phyloP scores from a whole-genome alignment of 2,113 vertebrate genomes.

The Tyto alba region DNA sequence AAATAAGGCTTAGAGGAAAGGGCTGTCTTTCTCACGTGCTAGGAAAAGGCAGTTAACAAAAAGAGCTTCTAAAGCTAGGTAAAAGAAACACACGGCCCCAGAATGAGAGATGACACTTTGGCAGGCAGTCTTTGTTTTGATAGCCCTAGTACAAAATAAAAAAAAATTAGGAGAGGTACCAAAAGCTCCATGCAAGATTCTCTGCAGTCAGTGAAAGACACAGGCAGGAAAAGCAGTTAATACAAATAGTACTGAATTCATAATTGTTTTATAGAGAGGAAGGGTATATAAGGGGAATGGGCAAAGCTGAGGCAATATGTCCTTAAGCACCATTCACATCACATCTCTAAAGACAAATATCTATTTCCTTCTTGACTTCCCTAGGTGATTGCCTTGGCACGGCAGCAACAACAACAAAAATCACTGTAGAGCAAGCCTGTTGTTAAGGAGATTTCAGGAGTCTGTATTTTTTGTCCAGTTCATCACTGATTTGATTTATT shows the following conservation, averaged over 20 bases:
- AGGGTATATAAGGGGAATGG: not conserved
- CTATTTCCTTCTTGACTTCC: not conserved
- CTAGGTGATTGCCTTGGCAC: not conserved
- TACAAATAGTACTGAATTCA: rapidly evolving
- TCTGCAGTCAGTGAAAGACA: not conserved
- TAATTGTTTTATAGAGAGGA: not conserved
- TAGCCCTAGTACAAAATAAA: not conserved
- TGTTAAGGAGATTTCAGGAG: not conserved
- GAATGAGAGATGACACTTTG: not conserved
- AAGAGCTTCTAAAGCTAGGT: not conserved
- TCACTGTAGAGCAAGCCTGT: not conserved
- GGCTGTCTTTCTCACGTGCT: not conserved
- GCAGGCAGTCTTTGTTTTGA: not conserved
- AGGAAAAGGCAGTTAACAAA: not conserved
- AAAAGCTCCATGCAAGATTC: not conserved
- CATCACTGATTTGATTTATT: not conserved
- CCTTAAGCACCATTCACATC: not conserved
- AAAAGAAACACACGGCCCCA: not conserved
- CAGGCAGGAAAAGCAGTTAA: not conserved
- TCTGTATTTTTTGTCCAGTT: not conserved
- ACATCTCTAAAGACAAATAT: not conserved
- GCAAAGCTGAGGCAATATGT: not conserved
- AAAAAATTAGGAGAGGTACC: not conserved
- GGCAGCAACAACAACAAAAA: not conserved
- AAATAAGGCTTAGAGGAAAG: not conserved